Evolutionary conservation across 2,888 invertebrate species (phyloP).

Genomic region (Pecten maximus): DNA sequence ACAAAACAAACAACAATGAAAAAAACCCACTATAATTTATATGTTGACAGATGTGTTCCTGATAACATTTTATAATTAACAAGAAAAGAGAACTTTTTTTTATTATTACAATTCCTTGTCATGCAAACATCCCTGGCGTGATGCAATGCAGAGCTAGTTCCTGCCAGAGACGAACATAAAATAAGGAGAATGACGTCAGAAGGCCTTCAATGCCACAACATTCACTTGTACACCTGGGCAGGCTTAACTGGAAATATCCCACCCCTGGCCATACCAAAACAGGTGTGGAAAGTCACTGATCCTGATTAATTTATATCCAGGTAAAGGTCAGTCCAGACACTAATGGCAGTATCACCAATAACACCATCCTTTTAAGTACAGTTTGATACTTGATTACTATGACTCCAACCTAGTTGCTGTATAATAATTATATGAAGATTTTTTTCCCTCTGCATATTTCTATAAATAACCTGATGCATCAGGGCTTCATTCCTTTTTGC

Average conservation of each 20-base stretch:
- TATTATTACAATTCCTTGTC: neutral
- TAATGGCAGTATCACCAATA: neutral
- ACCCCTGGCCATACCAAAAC: neutral
- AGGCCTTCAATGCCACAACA: neutral
- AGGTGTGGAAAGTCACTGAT: slow-evolving; percentile 18
- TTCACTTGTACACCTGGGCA: neutral
- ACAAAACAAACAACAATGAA: neutral
- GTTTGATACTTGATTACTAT: too few species aligned
- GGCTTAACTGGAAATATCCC: neutral
- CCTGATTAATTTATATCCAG: neutral
- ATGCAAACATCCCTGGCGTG: slow-evolving; percentile 13
- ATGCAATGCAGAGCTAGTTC: neutral
- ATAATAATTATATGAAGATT: too few species aligned
- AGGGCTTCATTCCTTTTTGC: too few species aligned
- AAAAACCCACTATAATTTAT: neutral
- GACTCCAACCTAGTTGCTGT: too few species aligned
- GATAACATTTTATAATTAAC: neutral
- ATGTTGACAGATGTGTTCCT: neutral
- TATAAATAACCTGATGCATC: too few species aligned
- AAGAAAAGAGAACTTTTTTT: neutral
- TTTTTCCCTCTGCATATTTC: too few species aligned
- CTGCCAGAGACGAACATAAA: neutral
- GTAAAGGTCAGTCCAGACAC: neutral
- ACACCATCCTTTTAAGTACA: too few species aligned
- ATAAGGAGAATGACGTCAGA: neutral